Evolutionary conservation across 2,888 invertebrate species (phyloP).

Genomic region (Hypsopygia costalis): DNA sequence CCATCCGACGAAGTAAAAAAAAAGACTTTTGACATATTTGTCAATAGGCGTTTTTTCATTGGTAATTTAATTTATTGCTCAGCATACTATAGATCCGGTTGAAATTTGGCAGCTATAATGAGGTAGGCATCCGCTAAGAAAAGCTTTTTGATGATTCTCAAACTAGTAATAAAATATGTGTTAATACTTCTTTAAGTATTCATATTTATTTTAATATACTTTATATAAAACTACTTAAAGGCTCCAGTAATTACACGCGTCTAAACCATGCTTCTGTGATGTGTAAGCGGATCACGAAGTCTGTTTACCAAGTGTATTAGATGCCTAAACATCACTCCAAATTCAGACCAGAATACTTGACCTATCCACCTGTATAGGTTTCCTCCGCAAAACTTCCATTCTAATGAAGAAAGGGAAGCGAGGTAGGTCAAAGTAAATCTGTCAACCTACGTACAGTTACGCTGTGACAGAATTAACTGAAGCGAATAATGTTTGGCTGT

Average conservation of each 20-base stretch:
- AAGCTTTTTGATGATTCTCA: too few relatives aligned
- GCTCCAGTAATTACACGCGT: slow-evolving; percentile 31
- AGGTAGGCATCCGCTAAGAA: too few relatives aligned
- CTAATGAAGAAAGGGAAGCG: slow-evolving; percentile 14
- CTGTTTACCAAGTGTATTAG: slow-evolving; percentile 59
- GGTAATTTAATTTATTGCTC: too few relatives aligned
- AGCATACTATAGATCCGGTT: too few relatives aligned
- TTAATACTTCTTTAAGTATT: too few relatives aligned
- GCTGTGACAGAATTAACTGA: slow-evolving; percentile 48
- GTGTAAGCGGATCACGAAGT: slow-evolving; percentile 54
- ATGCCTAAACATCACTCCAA: slow-evolving; percentile 52
- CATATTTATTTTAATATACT: too few relatives aligned
- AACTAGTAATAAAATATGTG: too few relatives aligned
- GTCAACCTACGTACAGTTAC: slow-evolving; percentile 34
- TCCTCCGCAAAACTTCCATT: slow-evolving; percentile 12
- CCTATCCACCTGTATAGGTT: slow-evolving; percentile 21
- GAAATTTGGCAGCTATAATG: too few relatives aligned
- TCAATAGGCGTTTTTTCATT: too few relatives aligned
- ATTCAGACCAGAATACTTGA: slow-evolving; percentile 35
- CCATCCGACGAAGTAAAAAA: too few relatives aligned
- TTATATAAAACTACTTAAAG: slow-evolving; percentile 14
- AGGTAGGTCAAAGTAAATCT: slow-evolving; percentile 34
- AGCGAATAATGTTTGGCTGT: slow-evolving; percentile 52
- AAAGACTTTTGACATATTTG: too few relatives aligned
- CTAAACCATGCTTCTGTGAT: slow-evolving; percentile 29